Evolutionary conservation across 2,113 vertebrate genomes (phyloP).

Genomic region (Argyrosomus japonicus): DNA sequence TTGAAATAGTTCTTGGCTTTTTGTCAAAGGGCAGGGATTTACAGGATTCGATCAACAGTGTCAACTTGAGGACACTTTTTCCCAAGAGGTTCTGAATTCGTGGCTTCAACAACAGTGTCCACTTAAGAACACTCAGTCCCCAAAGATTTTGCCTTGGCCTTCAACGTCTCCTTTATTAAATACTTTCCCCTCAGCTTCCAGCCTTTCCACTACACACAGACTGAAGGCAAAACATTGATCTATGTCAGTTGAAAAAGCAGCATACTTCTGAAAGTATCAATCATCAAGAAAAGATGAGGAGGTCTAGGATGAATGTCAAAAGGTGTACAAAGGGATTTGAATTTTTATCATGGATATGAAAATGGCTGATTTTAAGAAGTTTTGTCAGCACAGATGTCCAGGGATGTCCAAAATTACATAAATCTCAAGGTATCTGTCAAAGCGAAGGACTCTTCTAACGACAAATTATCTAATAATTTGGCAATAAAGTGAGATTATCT

Average conservation of each 20-base stretch:
- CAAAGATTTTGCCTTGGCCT: conserved; percentile 59
- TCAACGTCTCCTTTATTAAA: conserved; percentile 56
- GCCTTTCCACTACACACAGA: conserved; percentile 36
- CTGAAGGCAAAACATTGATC: conserved; percentile 42
- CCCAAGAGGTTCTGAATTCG: conserved; percentile 60
- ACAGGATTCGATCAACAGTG: conserved; percentile 64
- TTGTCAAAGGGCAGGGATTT: conserved; percentile 70
- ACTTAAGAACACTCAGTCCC: conserved; percentile 52
- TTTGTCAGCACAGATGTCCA: background rate
- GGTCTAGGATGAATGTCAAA: conserved; percentile 29
- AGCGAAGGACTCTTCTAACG: background rate
- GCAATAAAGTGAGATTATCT: background rate
- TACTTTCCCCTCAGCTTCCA: conserved; percentile 34
- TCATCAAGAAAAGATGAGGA: conserved; percentile 40
- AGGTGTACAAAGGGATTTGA: background rate
- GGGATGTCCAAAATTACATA: background rate
- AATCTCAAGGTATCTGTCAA: background rate
- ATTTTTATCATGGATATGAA: conserved; percentile 15
- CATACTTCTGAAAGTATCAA: conserved; percentile 14
- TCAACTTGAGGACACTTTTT: conserved; percentile 69
- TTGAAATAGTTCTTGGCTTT: conserved; percentile 70
- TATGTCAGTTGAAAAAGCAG: conserved; percentile 40
- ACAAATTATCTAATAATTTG: background rate
- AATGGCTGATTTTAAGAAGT: conserved; percentile 12
- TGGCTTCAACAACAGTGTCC: conserved; percentile 53